Evolutionary conservation across 2,888 invertebrate species (phyloP).

Genomic region (Plebejus argus): DNA sequence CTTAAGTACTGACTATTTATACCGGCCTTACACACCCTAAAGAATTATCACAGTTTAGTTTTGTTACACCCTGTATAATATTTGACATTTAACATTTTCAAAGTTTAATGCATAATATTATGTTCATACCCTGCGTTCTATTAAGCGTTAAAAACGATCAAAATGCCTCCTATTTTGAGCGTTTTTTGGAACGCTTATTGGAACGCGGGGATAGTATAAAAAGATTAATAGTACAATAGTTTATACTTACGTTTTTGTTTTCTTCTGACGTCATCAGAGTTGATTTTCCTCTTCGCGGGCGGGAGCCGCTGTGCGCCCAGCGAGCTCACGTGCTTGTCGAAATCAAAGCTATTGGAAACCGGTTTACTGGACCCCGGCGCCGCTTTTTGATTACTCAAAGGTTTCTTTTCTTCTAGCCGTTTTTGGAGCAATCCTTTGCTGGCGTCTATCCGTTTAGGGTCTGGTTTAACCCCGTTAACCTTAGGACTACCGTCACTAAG

Average conservation of each 20-base stretch:
- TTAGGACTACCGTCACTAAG: slow-evolving; percentile 49
- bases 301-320: slow-evolving; percentile 73
- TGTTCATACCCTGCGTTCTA: too few relatives aligned
- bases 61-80: too few relatives aligned
- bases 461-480: slow-evolving; percentile 47
- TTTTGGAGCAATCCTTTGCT: slow-evolving; percentile 52
- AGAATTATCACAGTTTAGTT: too few relatives aligned
- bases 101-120: too few relatives aligned
- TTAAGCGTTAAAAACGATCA: too few relatives aligned
- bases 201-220: too few relatives aligned
- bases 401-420: slow-evolving; percentile 56
- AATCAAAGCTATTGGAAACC: slow-evolving; percentile 64
- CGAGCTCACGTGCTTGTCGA: slow-evolving; percentile 70
- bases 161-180: too few relatives aligned
- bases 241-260: slow-evolving; percentile 62
- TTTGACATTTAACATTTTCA: too few relatives aligned
- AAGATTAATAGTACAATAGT: too few relatives aligned
- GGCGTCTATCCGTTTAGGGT: slow-evolving; percentile 44
- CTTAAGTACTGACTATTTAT: too few relatives aligned
- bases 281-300: slow-evolving; percentile 66
- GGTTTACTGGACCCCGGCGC: slow-evolving; percentile 59
- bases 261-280: slow-evolving; percentile 52
- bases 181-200: too few relatives aligned
- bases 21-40: too few relatives aligned
- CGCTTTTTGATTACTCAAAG: slow-evolving; percentile 46